Percentiles rank a stretch among this genome's conserved stretches.
Evolutionary conservation across 2,888 invertebrate genomes (phyloP).

Genomic region (Bellardia bayeri): DNA sequence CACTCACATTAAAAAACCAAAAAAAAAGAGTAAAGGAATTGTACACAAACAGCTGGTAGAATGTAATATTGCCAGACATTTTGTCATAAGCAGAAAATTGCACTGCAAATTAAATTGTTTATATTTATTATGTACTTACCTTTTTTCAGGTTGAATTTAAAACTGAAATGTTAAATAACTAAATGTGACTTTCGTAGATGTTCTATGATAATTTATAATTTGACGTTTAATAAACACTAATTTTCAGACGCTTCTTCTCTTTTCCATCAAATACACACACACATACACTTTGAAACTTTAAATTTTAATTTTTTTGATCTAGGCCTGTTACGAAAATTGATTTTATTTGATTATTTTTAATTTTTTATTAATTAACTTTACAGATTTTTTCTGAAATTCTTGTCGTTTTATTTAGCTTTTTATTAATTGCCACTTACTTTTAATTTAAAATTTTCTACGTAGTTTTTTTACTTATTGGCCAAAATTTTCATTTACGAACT

Average conservation of each 20-base stretch:
- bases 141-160: not conserved
- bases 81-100: not conserved
- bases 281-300: constrained; percentile 10
- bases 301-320: constrained; percentile 12
- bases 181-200: not conserved
- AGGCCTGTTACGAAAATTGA: not conserved
- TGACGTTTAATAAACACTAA: not conserved
- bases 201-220: not conserved
- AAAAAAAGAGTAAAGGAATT: constrained; percentile 12
- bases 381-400: not conserved
- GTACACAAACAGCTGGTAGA: constrained; percentile 49
- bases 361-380: not conserved
- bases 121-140: constrained; percentile 39
- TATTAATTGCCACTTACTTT: not conserved
- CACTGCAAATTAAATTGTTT: not conserved
- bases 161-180: not conserved
- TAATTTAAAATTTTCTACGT: constrained; percentile 17
- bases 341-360: constrained; percentile 4
- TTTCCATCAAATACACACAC: not conserved
- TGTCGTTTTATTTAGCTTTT: not conserved
- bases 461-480: not conserved
- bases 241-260: not conserved
- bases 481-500: constrained; percentile 4
- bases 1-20: not conserved
- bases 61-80: constrained; percentile 50